Percentiles rank a stretch among this genome's conserved stretches.
These are phyloP conservation scores for Graptemys geographica DNA, from an alignment of 2,797 vertebrate genomes.

Conservation along the genomic window DNA sequence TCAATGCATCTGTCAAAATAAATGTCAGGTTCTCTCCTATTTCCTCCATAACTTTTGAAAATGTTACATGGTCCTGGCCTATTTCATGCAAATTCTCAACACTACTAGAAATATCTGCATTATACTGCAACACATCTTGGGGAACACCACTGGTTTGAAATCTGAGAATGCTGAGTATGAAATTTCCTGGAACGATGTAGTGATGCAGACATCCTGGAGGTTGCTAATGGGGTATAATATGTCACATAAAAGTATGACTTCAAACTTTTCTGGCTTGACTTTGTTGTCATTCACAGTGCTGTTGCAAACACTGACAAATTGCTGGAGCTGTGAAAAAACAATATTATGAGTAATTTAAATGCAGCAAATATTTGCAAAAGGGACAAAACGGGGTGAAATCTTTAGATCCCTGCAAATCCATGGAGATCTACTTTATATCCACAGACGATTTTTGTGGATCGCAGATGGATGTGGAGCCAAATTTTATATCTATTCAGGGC, in stretches of 20 bases:
- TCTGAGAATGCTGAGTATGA: background rate
- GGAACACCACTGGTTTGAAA: background rate
- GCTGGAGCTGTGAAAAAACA: background rate
- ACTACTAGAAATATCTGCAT: background rate
- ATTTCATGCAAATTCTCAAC: background rate
- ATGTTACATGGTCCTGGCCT: background rate
- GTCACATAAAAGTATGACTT: background rate
- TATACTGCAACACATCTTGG: background rate
- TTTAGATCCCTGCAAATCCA: background rate
- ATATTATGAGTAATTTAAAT: background rate
- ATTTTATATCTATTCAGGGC: too few relatives aligned
- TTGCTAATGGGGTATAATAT: background rate
- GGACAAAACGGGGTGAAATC: background rate
- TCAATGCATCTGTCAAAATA: background rate
- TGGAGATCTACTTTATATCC: too few relatives aligned
- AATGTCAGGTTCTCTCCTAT: background rate
- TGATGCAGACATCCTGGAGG: background rate
- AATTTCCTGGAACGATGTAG: background rate
- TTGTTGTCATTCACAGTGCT: background rate
- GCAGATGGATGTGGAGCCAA: too few relatives aligned
- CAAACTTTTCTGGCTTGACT: background rate
- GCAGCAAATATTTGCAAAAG: background rate
- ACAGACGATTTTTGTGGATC: too few relatives aligned
- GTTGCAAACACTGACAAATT: background rate
- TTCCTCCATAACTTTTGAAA: slow-evolving; percentile 8